A percentile compares a stretch with the other conserved stretches of the same genome.
Evolutionary conservation across 2,113 vertebrate genomes (phyloP).

Genomic region (Paedocypris sp.): DNA sequence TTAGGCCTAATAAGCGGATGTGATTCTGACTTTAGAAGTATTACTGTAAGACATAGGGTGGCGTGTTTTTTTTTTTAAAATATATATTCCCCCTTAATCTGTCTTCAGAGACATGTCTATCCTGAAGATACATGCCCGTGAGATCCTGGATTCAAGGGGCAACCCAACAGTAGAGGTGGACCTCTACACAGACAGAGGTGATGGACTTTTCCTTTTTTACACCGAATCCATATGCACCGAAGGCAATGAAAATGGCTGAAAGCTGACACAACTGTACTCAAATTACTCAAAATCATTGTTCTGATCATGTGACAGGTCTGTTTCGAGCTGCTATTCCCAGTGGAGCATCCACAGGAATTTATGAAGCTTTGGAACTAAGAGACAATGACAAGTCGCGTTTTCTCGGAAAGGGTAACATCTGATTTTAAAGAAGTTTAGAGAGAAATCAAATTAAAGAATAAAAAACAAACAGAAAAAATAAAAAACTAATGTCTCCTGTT

Average conservation of each 20-base stretch:
- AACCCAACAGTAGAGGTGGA: slow-evolving; percentile 84
- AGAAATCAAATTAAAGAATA: too few species aligned
- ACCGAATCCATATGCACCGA: too few species aligned
- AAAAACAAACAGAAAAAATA: too few species aligned
- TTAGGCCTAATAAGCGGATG: not conserved
- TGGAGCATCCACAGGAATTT: slow-evolving; percentile 91
- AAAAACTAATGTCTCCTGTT: too few species aligned
- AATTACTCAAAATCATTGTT: not conserved
- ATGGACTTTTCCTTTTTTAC: not conserved
- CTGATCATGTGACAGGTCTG: slow-evolving; percentile 60
- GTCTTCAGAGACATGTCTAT: slow-evolving; percentile 66
- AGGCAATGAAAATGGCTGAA: not conserved
- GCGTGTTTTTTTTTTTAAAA: not conserved
- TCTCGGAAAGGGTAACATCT: slow-evolving; percentile 81
- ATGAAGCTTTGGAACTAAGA: slow-evolving; percentile 89
- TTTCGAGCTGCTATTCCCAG: slow-evolving; percentile 93
- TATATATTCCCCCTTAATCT: slow-evolving; percentile 31
- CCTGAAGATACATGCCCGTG: slow-evolving; percentile 63
- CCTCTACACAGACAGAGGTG: slow-evolving; percentile 69
- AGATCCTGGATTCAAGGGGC: slow-evolving; percentile 81
- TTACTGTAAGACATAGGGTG: not conserved
- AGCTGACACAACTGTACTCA: too few species aligned
- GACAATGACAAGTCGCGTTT: slow-evolving; percentile 92
- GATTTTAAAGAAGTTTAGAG: not conserved
- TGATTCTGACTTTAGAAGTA: not conserved